Evolutionary conservation across 2,888 invertebrate genomes (phyloP), one percentile per base, ranked within the genome.

Genomic region (Oscheius sp.): DNA sequence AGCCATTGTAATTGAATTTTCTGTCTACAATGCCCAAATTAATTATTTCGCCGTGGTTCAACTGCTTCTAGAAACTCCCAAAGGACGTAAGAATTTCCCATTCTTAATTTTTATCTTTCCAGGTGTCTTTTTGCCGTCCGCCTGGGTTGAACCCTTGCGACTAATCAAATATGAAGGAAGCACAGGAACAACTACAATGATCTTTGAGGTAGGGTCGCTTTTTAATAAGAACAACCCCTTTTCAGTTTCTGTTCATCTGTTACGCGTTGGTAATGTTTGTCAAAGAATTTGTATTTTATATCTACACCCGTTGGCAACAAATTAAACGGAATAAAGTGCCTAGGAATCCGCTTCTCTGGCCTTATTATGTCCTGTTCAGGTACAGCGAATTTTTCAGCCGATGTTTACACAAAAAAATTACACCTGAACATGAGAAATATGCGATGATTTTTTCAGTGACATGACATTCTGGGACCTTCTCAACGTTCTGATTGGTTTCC

Each of bases 1-100:
- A 58, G 91, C 91, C 2, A 88, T 91, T 5, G 89, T 91, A 75
- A 87, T 91, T n/a, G 91, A 91, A 77, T 91, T 91, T 80, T 90
- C 91, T 0, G 89, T 89, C 43, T 91, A 91, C 84, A 91, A 91
- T 74, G 87, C 89, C 7, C 89, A 89, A 78, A 83, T 89, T 52
- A 89, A 84, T 73, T 81, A 82, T 61, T 84, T 82, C 59, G 77
- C 79, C 29, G 82, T 84, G 2, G 75, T 80, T 7, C 82, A 84
- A 63, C 56, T 84, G 13, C 27, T 84, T 0, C 64, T 84, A 2
- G 84, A 84, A 53, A 75, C 74, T 12, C 81, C 81, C 3, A 71
- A 61, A 27, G 71, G 69, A 58, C 71, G 78, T 76, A 49, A 0
- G 25, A 27, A n/a, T 35, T 46, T 23, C 2, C 7, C 9, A 7